Conservation (phyloP, 2,888 invertebrate species). For the Amiota mariae region DNA sequence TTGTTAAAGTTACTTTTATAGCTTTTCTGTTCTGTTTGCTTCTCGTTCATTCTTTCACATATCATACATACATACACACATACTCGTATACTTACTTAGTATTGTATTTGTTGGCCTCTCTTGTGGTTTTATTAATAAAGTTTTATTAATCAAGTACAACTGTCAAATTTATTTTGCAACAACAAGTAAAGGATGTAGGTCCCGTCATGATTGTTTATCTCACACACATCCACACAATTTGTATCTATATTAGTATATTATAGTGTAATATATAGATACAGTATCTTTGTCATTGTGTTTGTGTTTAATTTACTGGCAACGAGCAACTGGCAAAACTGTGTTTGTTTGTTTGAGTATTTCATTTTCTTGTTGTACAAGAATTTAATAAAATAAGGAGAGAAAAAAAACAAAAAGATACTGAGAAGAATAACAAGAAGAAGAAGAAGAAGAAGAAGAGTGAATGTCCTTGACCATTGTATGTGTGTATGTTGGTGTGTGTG, state of each 20-base stretch:
- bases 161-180: constrained; percentile 5
- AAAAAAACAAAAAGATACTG: too few species aligned
- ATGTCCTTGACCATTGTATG: neutral
- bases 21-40: too few species aligned
- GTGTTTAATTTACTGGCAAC: neutral
- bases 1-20: too few species aligned
- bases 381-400: too few species aligned
- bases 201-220: too few species aligned
- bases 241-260: neutral
- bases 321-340: constrained; percentile 2
- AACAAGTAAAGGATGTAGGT: too few species aligned
- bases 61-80: too few species aligned
- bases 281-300: neutral
- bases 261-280: too few species aligned
- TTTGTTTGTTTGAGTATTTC: constrained; percentile 19
- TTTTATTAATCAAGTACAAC: constrained; percentile 23
- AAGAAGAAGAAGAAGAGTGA: too few species aligned
- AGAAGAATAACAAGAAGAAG: too few species aligned
- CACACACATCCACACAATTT: neutral
- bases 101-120: neutral
- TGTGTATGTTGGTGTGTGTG: too few species aligned
- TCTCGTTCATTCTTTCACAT: neutral
- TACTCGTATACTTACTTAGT: too few species aligned
- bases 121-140: constrained; percentile 18
- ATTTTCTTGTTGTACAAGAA: constrained; percentile 18